Conservation (phyloP, 2,113 vertebrate species). For the Ageneiosus marmoratus region DNA sequence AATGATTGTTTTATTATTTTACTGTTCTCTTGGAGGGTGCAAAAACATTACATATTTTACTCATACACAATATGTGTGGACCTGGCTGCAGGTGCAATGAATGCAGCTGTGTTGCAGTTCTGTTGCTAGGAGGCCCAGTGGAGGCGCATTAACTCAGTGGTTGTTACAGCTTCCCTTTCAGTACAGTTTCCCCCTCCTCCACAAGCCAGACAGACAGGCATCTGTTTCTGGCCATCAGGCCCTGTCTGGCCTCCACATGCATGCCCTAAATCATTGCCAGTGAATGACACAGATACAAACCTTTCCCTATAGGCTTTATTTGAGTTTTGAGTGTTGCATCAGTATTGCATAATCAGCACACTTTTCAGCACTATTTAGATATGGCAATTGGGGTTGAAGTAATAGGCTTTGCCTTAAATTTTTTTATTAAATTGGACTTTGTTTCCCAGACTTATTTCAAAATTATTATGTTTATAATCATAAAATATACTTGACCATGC, state of each 20-base stretch:
- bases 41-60: background rate
- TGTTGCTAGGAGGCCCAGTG: slow-evolving; percentile 62
- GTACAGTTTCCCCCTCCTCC: slow-evolving; percentile 49
- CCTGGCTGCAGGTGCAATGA: slow-evolving; percentile 50
- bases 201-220: slow-evolving; percentile 65
- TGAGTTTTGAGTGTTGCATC: slow-evolving; percentile 54
- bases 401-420: background rate
- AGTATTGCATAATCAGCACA: slow-evolving; percentile 10
- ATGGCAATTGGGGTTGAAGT: slow-evolving; percentile 11
- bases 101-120: slow-evolving; percentile 58
- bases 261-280: slow-evolving; percentile 67
- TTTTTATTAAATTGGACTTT: background rate
- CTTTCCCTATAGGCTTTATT: slow-evolving; percentile 42
- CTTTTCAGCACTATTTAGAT: slow-evolving; percentile 18
- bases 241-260: slow-evolving; percentile 70
- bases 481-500: background rate
- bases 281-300: slow-evolving; percentile 45
- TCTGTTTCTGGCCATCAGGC: slow-evolving; percentile 72
- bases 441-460: background rate
- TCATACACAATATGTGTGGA: slow-evolving; percentile 7
- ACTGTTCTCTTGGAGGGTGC: background rate
- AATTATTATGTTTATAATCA: background rate
- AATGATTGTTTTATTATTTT: background rate
- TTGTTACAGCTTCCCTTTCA: slow-evolving; percentile 53
- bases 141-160: slow-evolving; percentile 62